These are phyloP conservation scores for Tachina fera DNA, from an alignment of 2,888 invertebrate genomes.

Conservation along the genomic window DNA sequence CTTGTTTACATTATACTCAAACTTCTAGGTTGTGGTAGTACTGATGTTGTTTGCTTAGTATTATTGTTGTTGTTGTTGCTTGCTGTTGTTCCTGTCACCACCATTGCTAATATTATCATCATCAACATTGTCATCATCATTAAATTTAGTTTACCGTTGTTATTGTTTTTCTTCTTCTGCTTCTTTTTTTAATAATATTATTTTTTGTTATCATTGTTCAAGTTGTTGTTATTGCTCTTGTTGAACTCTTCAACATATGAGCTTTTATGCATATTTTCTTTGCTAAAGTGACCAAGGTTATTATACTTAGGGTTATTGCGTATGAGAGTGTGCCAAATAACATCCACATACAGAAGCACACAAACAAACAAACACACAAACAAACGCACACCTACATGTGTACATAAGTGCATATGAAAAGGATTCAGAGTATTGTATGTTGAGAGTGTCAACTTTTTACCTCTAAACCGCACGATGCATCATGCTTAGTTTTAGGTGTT, in stretches of 20 bases:
- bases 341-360: neutral
- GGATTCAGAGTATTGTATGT: conserved; percentile 20
- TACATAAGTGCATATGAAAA: neutral
- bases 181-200: conserved; percentile 19
- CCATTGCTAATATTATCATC: conserved; percentile 41
- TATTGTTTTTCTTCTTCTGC: conserved; percentile 38
- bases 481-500: conserved; percentile 20
- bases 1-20: conserved; percentile 13
- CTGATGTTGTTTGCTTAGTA: neutral
- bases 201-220: conserved; percentile 36
- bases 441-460: conserved; percentile 55
- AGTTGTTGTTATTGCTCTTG: conserved; percentile 56
- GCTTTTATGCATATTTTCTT: conserved; percentile 56
- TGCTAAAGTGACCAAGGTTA: conserved; percentile 63
- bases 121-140: conserved; percentile 53
- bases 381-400: neutral
- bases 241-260: conserved; percentile 56
- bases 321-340: conserved; percentile 12
- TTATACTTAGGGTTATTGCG: conserved; percentile 50
- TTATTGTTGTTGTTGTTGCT: conserved; percentile 23
- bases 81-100: conserved; percentile 59
- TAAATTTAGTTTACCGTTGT: conserved; percentile 46
- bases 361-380: neutral
- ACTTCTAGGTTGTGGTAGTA: conserved; percentile 40
- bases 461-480: conserved; percentile 64